Evolutionary conservation across 2,888 invertebrate species (phyloP), one percentile per base, ranked within the genome.

Genomic region (Allygus modestus): DNA sequence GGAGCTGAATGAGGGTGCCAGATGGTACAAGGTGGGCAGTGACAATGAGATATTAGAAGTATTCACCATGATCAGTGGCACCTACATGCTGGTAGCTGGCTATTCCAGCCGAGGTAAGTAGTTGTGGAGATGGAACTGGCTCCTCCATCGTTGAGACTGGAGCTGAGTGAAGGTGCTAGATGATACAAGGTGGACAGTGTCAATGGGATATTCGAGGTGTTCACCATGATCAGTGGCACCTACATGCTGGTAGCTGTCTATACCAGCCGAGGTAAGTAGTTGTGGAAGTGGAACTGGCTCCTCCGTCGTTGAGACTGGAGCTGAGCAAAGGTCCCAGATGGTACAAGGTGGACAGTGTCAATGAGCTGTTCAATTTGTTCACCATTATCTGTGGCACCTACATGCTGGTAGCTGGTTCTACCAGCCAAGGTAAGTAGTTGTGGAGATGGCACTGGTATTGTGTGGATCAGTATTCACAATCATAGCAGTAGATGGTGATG

Each of bases 391-490:
- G 91, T 0, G 87, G 90, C 41, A 61, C 91, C 9, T 95, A 94
- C 87, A 91, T 92, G 87, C 89, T 96, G 0, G 92, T 96, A 1
- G 94, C 94, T 26, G 96, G 96, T 37, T 96, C 96, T 88, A 96
- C 96, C 0, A 95, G 94, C 31, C 31, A n/a, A 33, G 69, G 69
- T 69, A 28, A 33, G 61, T 28, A 37, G n/a, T n/a, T n/a, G n/a
- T n/a, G n/a, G n/a, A n/a, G n/a, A n/a, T n/a, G n/a, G n/a, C n/a
- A n/a, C n/a, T n/a, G n/a, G n/a, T n/a, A n/a, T n/a, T n/a, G n/a
- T n/a, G n/a, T n/a, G n/a, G n/a, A n/a, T n/a, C n/a, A n/a, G n/a
- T n/a, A n/a, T n/a, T n/a, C n/a, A n/a, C n/a, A n/a, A n/a, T n/a
- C n/a, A n/a, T n/a, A n/a, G n/a, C n/a, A n/a, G n/a, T n/a, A n/a